Percentiles rank a stretch among this genome's conserved stretches.
These are phyloP conservation scores for Acrocephalus scirpaceus DNA, from an alignment of 2,797 vertebrate species.

Conservation along the genomic window DNA sequence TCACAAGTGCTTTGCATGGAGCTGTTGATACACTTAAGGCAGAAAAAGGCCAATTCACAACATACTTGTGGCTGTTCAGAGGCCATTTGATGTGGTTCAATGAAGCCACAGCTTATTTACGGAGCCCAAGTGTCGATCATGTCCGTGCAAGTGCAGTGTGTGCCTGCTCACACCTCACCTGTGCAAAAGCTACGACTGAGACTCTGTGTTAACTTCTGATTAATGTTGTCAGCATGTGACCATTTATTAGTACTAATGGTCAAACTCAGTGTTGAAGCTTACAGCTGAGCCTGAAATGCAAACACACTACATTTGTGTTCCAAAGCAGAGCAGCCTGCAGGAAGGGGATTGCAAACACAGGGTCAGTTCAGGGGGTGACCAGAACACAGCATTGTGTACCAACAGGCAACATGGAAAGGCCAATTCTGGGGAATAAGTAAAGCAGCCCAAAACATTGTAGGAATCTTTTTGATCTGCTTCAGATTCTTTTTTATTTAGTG, in stretches of 20 bases:
- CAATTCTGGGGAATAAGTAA: not conserved
- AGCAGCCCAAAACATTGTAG: not conserved
- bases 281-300: not conserved
- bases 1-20: not conserved
- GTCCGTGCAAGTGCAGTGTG: not conserved
- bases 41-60: not conserved
- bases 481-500: not conserved
- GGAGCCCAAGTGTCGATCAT: rapidly evolving
- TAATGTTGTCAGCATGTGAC: not conserved
- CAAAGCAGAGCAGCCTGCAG: not conserved
- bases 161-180: not conserved
- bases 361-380: not conserved
- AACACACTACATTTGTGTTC: not conserved
- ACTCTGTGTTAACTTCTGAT: not conserved
- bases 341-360: not conserved
- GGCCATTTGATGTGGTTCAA: not conserved
- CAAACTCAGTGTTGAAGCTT: not conserved
- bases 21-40: not conserved
- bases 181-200: not conserved
- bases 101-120: not conserved
- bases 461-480: not conserved
- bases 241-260: not conserved
- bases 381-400: not conserved
- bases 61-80: not conserved
- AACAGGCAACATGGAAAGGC: not conserved